Base-by-base conservation (phyloP, 1,140 invertebrate genomes). In the Nasonia longicornis region DNA sequence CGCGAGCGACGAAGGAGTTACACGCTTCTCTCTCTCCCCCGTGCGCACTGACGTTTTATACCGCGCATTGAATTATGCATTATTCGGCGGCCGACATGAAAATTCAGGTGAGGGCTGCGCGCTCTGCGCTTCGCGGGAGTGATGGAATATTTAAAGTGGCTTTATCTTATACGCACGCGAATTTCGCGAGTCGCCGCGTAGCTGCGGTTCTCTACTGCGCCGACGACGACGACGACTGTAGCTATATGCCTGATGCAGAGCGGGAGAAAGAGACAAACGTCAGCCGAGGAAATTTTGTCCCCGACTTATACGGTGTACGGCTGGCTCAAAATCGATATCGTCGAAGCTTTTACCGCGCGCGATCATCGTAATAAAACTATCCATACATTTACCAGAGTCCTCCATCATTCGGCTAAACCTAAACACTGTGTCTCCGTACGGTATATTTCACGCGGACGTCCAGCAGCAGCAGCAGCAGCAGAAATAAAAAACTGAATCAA, bases 41-140 rank as follows among this genome's bases (percentile, higher is more conserved):
- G 31, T 8, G 22, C 26, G 42, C 35, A 52, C 66, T 67, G 58
- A 73, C 42, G 42, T 75, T 81, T 70, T 73, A 42, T 42, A 67
- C 67, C 72, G 79, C 72, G 79, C 64, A 74, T 79, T 79, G 79
- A 77, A 78, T 82, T 78, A 82, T 82, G 81, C 79, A 77, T 66
- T 70, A 64, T 67, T 77, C 63, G 66, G 52, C 48, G 58, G 77
- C 35, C 22, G 35, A 31, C 45, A 74, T 52, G 70, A 76, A 79
- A 72, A 72, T 77, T 80, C 74, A 73, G 52, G 16, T 20, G 52
- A 58, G 14, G 52, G 16, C 52, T 58, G 52, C 52, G 26, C 26
- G 26, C 26, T 58, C 52, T n/a, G 52, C 11, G 48, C 14, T 52
- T 16, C 48, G 48, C n/a, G 38, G 35, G 64, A 35, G 26, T 31